Conservation (phyloP, 2,113 vertebrate species). For the Polyodon spathula region DNA sequence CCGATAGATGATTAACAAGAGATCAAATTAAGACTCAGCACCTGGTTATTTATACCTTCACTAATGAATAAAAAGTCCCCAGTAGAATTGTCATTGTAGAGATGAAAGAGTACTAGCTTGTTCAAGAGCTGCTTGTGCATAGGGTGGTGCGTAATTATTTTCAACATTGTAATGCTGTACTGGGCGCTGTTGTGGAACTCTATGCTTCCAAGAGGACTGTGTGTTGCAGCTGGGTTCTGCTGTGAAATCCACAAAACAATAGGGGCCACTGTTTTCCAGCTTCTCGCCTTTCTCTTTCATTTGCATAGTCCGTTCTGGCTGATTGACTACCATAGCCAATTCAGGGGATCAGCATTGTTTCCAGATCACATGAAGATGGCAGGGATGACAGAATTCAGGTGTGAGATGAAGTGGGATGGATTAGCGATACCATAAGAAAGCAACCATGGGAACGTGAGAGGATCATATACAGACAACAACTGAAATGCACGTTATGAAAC, state of each 20-base stretch:
- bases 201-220: no score
- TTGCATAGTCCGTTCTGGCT: constrained; percentile 79
- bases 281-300: constrained; percentile 59
- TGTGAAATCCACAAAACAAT: constrained; percentile 69
- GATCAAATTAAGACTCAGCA: no score
- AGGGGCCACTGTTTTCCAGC: constrained; percentile 60
- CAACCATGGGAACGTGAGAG: constrained; percentile 37
- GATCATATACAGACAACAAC: constrained; percentile 7
- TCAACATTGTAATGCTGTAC: no score
- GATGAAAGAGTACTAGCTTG: no score
- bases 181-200: no score
- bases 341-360: constrained; percentile 62
- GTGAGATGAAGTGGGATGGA: constrained; percentile 53
- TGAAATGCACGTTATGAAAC: no score
- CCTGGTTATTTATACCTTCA: no score
- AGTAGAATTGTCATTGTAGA: no score
- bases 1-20: no score
- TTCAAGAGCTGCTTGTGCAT: no score
- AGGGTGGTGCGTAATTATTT: no score
- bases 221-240: constrained; percentile 65
- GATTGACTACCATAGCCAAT: constrained; percentile 50
- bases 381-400: constrained; percentile 67
- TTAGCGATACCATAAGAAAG: constrained; percentile 31
- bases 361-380: constrained; percentile 62
- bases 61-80: no score